Evolutionary conservation across 2,797 vertebrate species (phyloP).

Genomic region (Anabacerthia variegaticeps): DNA sequence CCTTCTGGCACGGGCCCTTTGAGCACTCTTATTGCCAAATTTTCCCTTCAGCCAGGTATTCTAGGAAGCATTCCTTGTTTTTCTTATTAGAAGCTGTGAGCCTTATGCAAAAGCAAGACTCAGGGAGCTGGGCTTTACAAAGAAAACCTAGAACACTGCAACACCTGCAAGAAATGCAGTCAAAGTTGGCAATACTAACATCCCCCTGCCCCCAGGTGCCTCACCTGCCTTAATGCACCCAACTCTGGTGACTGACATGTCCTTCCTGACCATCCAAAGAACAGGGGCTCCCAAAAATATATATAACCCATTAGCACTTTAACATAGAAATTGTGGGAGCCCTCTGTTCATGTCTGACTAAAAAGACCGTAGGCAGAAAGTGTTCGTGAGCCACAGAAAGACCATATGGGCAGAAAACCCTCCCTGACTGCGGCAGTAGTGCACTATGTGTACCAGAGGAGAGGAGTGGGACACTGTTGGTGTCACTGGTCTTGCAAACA

Average conservation of each 20-base stretch:
- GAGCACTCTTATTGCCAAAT: neutral
- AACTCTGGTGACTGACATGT: neutral
- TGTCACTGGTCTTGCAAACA: neutral
- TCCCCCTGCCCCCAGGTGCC: neutral
- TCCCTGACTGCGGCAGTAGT: neutral
- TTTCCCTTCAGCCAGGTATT: neutral
- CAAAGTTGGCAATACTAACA: neutral
- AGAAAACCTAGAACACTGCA: neutral
- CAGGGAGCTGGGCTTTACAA: neutral
- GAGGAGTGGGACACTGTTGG: neutral
- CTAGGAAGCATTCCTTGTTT: neutral
- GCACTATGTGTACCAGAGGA: neutral
- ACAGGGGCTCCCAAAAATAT: neutral
- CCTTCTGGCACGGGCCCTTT: neutral
- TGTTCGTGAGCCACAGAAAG: neutral
- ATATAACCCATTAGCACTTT: neutral
- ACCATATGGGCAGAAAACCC: neutral
- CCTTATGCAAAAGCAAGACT: neutral
- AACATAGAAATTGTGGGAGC: neutral
- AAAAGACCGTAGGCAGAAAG: neutral
- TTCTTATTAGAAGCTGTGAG: neutral
- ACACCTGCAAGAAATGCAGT: fast-evolving
- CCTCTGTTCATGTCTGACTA: neutral
- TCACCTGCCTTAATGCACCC: neutral
- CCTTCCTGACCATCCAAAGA: neutral